Evolutionary conservation across 2,797 vertebrate species (phyloP), one percentile per base, ranked within the genome.

Genomic region (Brachyrhaphis roseni): DNA sequence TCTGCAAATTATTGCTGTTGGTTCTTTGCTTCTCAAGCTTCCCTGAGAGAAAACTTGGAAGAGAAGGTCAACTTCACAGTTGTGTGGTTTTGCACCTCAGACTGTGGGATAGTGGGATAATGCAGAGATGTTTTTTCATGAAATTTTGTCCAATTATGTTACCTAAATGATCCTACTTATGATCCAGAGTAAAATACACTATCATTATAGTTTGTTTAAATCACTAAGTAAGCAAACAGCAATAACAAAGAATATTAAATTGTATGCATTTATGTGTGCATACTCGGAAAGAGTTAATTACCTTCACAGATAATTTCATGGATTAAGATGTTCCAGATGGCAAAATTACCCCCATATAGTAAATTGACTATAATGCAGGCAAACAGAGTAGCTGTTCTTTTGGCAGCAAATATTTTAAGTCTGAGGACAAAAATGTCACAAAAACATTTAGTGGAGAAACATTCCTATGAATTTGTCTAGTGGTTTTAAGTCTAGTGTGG

Each of bases 291-390:
- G 74, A 49, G 39, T 74, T 76, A 43, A 89, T 88, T 75, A 68
- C 78, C 83, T 83, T 55, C 11, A 70, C 87, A 89, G 85, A 91
- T 84, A 75, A 36, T 85, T 86, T 72, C 6, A 53, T 79, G 81
- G 78, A 87, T 82, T 49, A 84, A 87, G 83, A 90, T 80, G 85
- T 85, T 91, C 80, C 88, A 88, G 84, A 91, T 88, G 80, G 81
- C 79, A 81, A 68, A 78, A 41, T 84, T 83, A 76, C 70, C 82
- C 81, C 75, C 72, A 82, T 78, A 77, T 64, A 82, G 70, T 43
- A 5, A 75, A 80, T 81, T 57, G 31, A 13, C 76, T 53, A 79
- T 39, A 76, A 79, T 82, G 89, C 72, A 88, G 82, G 64, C 74
- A 71, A 51, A 74, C 64, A 74, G n/a, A n/a, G 72, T 55, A 73